phyloP scores from a whole-genome alignment of 2,888 invertebrate genomes.

The Leptodirus hochenwartii region DNA sequence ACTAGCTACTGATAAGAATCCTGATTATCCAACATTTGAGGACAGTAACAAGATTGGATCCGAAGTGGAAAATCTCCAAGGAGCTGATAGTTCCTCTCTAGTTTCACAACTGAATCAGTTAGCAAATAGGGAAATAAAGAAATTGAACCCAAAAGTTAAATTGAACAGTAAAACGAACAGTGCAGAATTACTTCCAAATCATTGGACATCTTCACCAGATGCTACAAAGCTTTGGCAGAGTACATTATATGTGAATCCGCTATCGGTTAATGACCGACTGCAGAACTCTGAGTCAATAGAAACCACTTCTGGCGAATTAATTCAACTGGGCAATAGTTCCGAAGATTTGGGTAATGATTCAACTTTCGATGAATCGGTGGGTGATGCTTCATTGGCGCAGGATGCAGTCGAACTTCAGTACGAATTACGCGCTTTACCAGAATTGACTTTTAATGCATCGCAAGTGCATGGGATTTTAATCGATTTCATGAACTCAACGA shows the following conservation, averaged over 20 bases:
- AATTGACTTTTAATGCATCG: slow-evolving; percentile 20
- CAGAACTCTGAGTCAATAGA: slow-evolving; percentile 16
- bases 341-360: too few species aligned
- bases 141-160: slow-evolving; percentile 4
- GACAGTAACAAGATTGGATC: slow-evolving; percentile 20
- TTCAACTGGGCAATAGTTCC: slow-evolving; percentile 4
- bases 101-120: slow-evolving; percentile 35
- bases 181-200: slow-evolving; percentile 18
- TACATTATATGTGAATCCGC: slow-evolving; percentile 50
- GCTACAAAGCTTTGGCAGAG: slow-evolving; percentile 45
- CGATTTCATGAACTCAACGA: slow-evolving; percentile 37
- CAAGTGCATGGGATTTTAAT: slow-evolving; percentile 24
- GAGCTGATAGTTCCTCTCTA: slow-evolving; percentile 52
- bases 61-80: slow-evolving; percentile 44
- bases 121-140: slow-evolving; percentile 3
- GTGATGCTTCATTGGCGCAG: background rate
- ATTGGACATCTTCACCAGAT: slow-evolving; percentile 24
- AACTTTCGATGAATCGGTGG: slow-evolving; percentile 1
- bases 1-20: slow-evolving; percentile 17
- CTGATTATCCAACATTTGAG: slow-evolving; percentile 14
- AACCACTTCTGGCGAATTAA: slow-evolving; percentile 5
- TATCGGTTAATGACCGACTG: slow-evolving; percentile 45
- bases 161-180: slow-evolving; percentile 6
- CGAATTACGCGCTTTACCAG: slow-evolving; percentile 26
- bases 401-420: slow-evolving; percentile 14